Base-by-base conservation (phyloP, 2,888 invertebrate species). In the Aethes cnicana region DNA sequence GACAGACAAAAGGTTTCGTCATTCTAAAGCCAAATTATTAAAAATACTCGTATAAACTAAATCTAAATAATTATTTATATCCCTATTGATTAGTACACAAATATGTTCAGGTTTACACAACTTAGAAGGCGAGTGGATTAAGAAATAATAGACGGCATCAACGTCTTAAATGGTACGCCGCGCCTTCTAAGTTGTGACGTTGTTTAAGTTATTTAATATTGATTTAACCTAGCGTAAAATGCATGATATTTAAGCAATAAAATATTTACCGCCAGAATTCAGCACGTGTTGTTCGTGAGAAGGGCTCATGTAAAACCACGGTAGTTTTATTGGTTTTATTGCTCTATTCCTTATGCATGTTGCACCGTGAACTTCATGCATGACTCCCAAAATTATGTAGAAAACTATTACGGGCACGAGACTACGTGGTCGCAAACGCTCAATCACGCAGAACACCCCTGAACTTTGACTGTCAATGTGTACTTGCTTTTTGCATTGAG, bases 311-410 rank as follows among this genome's bases (percentile, higher is more conserved):
- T 39, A 30, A 26, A 37, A 47, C 25, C 25, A 47, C n/a, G 14
- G 25, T 23, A 30, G 20, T 37, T 53, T 58, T 53, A 68, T 68
- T 71, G 66, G 52, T 47, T 63, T 71, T 72, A 72, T 74, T 66
- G 68, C 68, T 67, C 58, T 62, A 68, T 73, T 72, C 64, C 35
- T 74, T 72, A 71, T 74, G 77, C 74, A 75, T 75, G 61, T 49
- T 53, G 54, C 61, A 64, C 79, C 80, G 80, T 81, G 80, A 81
- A 78, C 81, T 78, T 77, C 52, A 25, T 44, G 44, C 44, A 44
- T 32, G 18, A 21, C 42, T 30, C 6, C 44, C 1, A 28, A n/a
- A 37, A 25, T 37, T 37, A 18, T 32, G 25, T 37, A 17, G 37
- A 18, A 25, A 47, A 23, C 37, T 32, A 39, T 47, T 48, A 41